Base-by-base conservation (phyloP, 1,140 invertebrate genomes). In the Druon quercuslanigerum region DNA sequence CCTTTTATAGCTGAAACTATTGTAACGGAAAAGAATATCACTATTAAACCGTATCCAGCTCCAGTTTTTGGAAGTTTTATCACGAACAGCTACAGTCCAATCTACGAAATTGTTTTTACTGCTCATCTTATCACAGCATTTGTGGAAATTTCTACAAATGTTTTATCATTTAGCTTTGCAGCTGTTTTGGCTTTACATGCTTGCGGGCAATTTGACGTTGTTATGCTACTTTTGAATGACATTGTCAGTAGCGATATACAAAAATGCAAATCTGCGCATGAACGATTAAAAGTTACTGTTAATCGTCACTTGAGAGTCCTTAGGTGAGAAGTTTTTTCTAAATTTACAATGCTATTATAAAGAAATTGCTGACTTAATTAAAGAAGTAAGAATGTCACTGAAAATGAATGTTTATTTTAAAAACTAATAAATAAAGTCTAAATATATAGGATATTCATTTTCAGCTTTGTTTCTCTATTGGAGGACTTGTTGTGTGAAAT, bases 1-100 rank as follows among this genome's bases (percentile, higher is more conserved):
- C 82, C 83, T 5, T 76, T 84, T 0, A 51, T 50, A 11, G 9
- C 17, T 1, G 74, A 76, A 0, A 82, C 13, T 20, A 8, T 73
- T 13, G 33, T 52, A 9, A 54, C 50, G 4, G 72, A 52, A 8
- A 33, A 12, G 20, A 52, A 73, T 52, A n/a, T 56, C 13, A 84
- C 2, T 82, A 73, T 14, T 79, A 33, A n/a, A 17, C 51, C 72
- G 0, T 54, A 52, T 51, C 50, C 72, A 13, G 14, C n/a, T 54
- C 51, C 72, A 40, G 51, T 54, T 6, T 51, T 25, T 33, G 51
- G 50, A 12, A 51, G 19, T 9, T 16, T 73, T 19, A 4, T 73
- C 0, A 33, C 20, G 1, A 52, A 19, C 9, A 19, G 72, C 9
- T 33, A 40, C 0, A 40, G 51, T 73, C 73, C 73, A 16, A 19